Evolutionary conservation across 2,888 invertebrate genomes (phyloP).

Genomic region (Temnothorax rugatulus): DNA sequence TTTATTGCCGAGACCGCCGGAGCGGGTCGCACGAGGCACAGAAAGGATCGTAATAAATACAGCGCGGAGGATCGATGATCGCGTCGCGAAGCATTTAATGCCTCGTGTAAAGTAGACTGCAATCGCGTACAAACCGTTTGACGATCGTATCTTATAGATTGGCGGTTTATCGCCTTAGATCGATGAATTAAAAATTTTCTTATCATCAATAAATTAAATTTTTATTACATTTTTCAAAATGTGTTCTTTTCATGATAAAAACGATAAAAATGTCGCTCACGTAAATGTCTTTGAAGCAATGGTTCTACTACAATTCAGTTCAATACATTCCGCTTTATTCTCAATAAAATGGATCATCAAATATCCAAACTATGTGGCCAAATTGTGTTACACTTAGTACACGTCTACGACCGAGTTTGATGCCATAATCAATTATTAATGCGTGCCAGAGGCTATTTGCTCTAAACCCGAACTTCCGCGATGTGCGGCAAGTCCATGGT

Average conservation of each 20-base stretch:
- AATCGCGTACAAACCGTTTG: background rate
- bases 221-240: background rate
- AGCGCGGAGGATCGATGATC: conserved; percentile 63
- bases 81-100: conserved; percentile 36
- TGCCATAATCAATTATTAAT: conserved; percentile 80
- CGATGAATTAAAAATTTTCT: background rate
- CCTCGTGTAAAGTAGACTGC: conserved; percentile 9
- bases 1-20: conserved; percentile 76
- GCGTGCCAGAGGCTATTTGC: conserved; percentile 79
- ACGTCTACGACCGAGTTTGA: conserved; percentile 76
- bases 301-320: background rate
- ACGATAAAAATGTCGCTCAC: background rate
- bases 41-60: conserved; percentile 67
- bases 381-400: conserved; percentile 62
- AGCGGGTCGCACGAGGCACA: conserved; percentile 32
- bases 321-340: background rate
- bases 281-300: background rate
- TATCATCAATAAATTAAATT: background rate
- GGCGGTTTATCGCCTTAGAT: background rate
- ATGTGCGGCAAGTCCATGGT: conserved; percentile 6
- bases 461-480: conserved; percentile 70
- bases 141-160: background rate
- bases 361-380: conserved; percentile 58
- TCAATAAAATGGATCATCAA: conserved; percentile 54
- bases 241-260: background rate